A percentile compares a stretch with the other conserved stretches of the same genome.
Evolutionary conservation across 2,113 vertebrate genomes (phyloP).

Genomic region (Dascyllus trimaculatus): DNA sequence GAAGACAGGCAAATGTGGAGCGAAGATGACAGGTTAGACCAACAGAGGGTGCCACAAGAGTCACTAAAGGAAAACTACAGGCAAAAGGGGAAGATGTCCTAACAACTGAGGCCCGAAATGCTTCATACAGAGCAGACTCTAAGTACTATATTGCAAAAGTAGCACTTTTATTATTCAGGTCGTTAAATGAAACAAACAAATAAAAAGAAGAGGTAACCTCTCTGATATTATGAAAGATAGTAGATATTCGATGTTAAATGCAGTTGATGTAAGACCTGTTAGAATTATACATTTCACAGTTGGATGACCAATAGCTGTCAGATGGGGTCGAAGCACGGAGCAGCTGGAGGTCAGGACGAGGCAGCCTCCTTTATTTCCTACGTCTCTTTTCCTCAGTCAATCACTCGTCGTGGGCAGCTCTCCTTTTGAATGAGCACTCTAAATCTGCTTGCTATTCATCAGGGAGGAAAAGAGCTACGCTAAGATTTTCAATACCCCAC

Average conservation of each 20-base stretch:
- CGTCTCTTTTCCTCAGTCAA: slow-evolving; percentile 49
- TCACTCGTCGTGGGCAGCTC: slow-evolving; percentile 56
- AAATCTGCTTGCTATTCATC: slow-evolving; percentile 74
- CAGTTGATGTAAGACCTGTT: slow-evolving; percentile 63
- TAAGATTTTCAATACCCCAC: slow-evolving; percentile 62
- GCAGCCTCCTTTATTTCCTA: slow-evolving; percentile 49
- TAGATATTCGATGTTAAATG: slow-evolving; percentile 48
- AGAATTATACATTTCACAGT: slow-evolving; percentile 70
- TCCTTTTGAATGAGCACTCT: slow-evolving; percentile 61
- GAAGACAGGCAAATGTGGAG: slow-evolving; percentile 57
- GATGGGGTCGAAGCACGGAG: slow-evolving; percentile 42
- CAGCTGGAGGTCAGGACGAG: slow-evolving; percentile 50
- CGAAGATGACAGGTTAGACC: slow-evolving; percentile 60
- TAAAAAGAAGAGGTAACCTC: neutral
- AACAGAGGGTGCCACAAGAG: slow-evolving; percentile 70
- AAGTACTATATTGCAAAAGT: slow-evolving; percentile 12
- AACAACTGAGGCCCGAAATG: slow-evolving; percentile 23
- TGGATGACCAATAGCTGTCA: slow-evolving; percentile 73
- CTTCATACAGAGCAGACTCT: slow-evolving; percentile 44
- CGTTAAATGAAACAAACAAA: slow-evolving; percentile 19
- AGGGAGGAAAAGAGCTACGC: slow-evolving; percentile 56
- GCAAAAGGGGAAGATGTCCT: slow-evolving; percentile 20
- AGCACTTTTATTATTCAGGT: slow-evolving; percentile 33
- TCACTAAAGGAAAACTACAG: slow-evolving; percentile 52
- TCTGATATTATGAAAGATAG: slow-evolving; percentile 33